Evolutionary conservation across 1,140 invertebrate species (phyloP).

Genomic region (Aradophagus sp.): DNA sequence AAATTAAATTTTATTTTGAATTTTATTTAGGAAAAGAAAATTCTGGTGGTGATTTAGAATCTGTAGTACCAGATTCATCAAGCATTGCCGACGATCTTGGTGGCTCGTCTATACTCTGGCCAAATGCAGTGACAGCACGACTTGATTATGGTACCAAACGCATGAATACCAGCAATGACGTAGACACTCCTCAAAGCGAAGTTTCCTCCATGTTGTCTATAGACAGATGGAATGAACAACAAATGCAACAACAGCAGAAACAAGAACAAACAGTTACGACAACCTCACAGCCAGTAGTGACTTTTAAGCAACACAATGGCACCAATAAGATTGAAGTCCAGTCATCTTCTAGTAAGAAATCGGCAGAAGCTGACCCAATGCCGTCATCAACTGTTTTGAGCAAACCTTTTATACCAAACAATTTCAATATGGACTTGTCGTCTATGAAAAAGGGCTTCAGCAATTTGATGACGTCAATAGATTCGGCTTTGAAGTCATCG

Average conservation of each 20-base stretch:
- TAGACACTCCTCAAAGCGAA: conserved; percentile 70
- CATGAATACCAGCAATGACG: conserved; percentile 69
- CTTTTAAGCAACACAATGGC: conserved; percentile 70
- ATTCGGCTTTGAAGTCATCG: conserved; percentile 83
- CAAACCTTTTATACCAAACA: conserved; percentile 69
- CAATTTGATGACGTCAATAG: conserved; percentile 86
- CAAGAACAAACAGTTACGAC: conserved; percentile 23
- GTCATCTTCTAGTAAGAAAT: conserved; percentile 23
- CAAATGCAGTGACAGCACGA: conserved; percentile 56
- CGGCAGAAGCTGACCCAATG: conserved; percentile 11
- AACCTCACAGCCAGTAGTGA: conserved; percentile 62
- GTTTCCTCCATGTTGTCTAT: conserved; percentile 67
- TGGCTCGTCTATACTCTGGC: conserved; percentile 53
- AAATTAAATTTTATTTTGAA: background rate
- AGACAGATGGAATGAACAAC: conserved; percentile 55
- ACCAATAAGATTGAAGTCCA: conserved; percentile 60
- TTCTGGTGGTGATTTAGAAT: conserved; percentile 85
- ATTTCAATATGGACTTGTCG: conserved; percentile 77
- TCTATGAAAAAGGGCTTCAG: conserved; percentile 87
- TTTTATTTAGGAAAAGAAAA: conserved; percentile 83
- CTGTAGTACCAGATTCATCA: conserved; percentile 86
- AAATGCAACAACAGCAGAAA: conserved; percentile 27
- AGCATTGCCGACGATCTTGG: conserved; percentile 83
- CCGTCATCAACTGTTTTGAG: conserved; percentile 50
- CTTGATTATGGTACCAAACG: conserved; percentile 65